Conservation (phyloP, 2,797 vertebrate genomes). For the Pangasius sanitwongsei region DNA sequence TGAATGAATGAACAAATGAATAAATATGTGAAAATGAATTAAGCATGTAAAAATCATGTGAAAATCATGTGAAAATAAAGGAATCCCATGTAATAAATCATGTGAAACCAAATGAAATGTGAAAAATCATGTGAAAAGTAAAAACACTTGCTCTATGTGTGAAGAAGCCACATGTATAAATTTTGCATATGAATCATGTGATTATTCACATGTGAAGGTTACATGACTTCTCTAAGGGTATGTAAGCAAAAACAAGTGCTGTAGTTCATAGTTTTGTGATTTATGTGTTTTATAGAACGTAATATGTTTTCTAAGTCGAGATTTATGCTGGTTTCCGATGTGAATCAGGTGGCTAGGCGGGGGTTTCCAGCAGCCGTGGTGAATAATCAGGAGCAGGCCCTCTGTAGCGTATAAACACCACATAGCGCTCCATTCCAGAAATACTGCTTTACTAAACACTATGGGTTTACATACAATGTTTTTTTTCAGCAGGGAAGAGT, state of each 20-base stretch:
- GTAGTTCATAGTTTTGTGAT: neutral
- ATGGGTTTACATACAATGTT: slow-evolving; percentile 26
- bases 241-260: neutral
- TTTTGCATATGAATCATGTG: neutral
- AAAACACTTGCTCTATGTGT: neutral
- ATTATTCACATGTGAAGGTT: neutral
- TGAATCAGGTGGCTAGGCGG: slow-evolving; percentile 29
- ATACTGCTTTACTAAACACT: slow-evolving; percentile 32
- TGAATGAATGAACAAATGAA: neutral
- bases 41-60: neutral
- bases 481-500: slow-evolving; percentile 40
- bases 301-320: slow-evolving; percentile 2
- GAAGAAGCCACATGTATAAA: neutral
- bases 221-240: neutral
- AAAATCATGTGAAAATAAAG: neutral
- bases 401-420: slow-evolving; percentile 31
- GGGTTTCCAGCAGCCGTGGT: slow-evolving; percentile 26
- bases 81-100: neutral
- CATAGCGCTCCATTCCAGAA: slow-evolving; percentile 15
- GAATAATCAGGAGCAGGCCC: slow-evolving; percentile 10
- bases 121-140: neutral
- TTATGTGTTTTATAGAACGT: neutral
- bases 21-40: neutral
- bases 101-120: neutral
- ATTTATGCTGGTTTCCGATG: slow-evolving; percentile 16